Evolutionary conservation across 2,888 invertebrate species (phyloP), one percentile per base, ranked within the genome.

Genomic region (Elmis aenea): DNA sequence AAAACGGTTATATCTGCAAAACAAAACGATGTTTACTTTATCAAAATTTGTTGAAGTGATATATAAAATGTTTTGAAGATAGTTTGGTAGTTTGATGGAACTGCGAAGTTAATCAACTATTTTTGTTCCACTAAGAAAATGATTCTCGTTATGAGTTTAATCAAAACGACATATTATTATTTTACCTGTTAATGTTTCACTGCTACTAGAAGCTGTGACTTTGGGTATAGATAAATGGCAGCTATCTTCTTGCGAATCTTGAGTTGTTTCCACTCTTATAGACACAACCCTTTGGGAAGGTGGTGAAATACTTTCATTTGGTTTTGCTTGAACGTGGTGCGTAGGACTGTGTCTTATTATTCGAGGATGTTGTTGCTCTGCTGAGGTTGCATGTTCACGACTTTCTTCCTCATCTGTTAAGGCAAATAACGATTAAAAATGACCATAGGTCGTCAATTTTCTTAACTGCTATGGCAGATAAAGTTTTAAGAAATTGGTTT

Each of bases 171-270:
- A 9, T 3, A 5, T 2, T 26, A 5, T n/a, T 2, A 13, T 10
- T 14, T 16, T 49, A 79, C 85, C 85, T 66, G 83, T 85, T 11
- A 86, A 65, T 1, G 86, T 86, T 59, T 87, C 87, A 32, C 83
- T 80, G 60, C 85, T 86, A 6, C 81, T 83, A 0, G 85, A 85
- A 0, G 81, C 77, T 57, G 84, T 78, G 25, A 81, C 79, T 66
- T 82, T 83, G 1, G 85, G 85, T 48, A 85, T 83, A 5, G 81
- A 78, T 44, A 85, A 67, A 62, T 79, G 78, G 42, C 75, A 74
- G 44, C 69, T 74, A 50, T 80, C 77, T 48, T 77, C 75, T 44
- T 51, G 37, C 12, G 41, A 27, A 22, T 79, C 77, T 48, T 62
- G 50, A n/a, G 50, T 44, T 27, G 59, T 51, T 42, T 73, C 71